Evolutionary conservation across 2,888 invertebrate genomes (phyloP).

Genomic region (Aphodius granarius): DNA sequence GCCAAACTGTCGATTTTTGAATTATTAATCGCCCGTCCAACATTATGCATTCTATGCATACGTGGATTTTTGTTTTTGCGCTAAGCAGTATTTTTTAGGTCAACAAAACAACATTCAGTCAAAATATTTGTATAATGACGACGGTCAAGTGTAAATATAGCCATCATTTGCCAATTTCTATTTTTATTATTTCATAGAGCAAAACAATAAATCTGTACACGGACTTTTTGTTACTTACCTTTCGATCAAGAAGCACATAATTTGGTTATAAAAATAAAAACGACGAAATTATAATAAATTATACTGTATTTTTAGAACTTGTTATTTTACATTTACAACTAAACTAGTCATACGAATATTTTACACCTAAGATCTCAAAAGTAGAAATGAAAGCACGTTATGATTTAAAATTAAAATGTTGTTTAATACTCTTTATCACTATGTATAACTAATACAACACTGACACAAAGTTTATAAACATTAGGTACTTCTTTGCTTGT

Average conservation of each 20-base stretch:
- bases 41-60: neutral
- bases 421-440: constrained; percentile 9
- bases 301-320: constrained; percentile 10
- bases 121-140: neutral
- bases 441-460: constrained; percentile 6
- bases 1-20: too few relatives aligned
- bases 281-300: constrained; percentile 5
- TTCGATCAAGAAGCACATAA: too few relatives aligned
- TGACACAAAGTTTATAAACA: constrained; percentile 9
- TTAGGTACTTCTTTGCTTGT: neutral
- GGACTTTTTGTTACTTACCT: neutral
- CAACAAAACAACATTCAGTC: neutral
- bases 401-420: constrained; percentile 4
- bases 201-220: neutral
- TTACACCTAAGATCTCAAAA: neutral
- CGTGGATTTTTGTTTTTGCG: neutral
- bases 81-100: neutral
- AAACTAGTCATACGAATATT: neutral
- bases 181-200: neutral
- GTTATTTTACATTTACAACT: constrained; percentile 5
- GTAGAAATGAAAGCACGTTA: constrained; percentile 5
- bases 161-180: neutral
- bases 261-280: constrained; percentile 5
- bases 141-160: neutral
- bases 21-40: too few relatives aligned